These are phyloP conservation scores for Riparia riparia DNA, from an alignment of 2,113 vertebrate genomes.

Conservation along the genomic window DNA sequence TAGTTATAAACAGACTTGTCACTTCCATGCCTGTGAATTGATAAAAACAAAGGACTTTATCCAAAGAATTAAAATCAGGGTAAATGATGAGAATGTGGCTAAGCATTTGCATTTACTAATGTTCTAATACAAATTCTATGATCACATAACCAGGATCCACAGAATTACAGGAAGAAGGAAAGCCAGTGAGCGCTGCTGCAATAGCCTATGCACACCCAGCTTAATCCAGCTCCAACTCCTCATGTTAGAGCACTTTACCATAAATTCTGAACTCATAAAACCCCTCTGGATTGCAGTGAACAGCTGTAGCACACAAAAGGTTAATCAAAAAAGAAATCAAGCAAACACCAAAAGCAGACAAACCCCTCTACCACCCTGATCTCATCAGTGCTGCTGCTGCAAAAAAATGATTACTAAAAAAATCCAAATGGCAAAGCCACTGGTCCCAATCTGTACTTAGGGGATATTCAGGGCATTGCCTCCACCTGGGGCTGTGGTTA, in stretches of 20 bases:
- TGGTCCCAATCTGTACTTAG: background rate
- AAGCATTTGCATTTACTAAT: background rate
- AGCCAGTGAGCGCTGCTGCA: background rate
- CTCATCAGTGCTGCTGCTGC: background rate
- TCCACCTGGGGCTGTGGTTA: constrained; percentile 21
- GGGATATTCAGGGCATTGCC: background rate
- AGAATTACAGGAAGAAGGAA: background rate
- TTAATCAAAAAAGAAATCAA: constrained; percentile 7
- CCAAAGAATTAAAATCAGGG: background rate
- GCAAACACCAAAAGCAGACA: background rate
- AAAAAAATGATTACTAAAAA: background rate
- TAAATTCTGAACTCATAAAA: background rate
- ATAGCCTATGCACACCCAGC: background rate
- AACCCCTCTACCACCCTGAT: background rate
- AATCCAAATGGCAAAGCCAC: constrained; percentile 26
- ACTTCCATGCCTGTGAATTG: background rate
- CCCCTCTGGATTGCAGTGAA: background rate
- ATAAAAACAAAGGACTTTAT: constrained; percentile 7
- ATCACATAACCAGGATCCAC: background rate
- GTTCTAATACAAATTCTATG: background rate
- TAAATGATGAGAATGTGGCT: background rate
- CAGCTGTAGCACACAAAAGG: background rate
- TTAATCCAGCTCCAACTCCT: background rate
- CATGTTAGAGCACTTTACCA: background rate
- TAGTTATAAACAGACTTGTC: constrained; percentile 33